Evolutionary conservation across 2,797 vertebrate species (phyloP).

Genomic region (Alosa sapidissima): DNA sequence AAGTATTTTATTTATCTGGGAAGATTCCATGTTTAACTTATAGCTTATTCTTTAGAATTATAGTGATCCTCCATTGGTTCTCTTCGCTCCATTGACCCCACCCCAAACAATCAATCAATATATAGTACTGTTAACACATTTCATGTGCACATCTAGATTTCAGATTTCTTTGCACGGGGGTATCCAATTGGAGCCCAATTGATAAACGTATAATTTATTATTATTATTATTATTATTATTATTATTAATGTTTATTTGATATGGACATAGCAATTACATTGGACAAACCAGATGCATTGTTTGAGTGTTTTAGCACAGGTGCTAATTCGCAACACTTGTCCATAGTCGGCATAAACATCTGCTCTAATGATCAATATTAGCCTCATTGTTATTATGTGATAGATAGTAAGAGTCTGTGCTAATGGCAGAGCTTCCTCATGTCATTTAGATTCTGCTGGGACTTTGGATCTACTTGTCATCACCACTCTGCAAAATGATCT

Average conservation of each 20-base stretch:
- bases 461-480: too few relatives aligned
- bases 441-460: too few relatives aligned
- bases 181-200: not conserved
- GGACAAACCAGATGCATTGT: too few relatives aligned
- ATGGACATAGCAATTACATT: too few relatives aligned
- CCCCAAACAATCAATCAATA: not conserved
- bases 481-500: too few relatives aligned
- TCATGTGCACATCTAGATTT: not conserved
- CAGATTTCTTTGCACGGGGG: not conserved
- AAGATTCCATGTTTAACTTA: not conserved
- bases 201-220: not conserved
- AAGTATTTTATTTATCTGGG: not conserved
- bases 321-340: too few relatives aligned
- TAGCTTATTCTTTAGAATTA: not conserved
- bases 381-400: not conserved
- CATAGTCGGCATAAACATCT: not conserved
- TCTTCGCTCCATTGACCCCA: not conserved
- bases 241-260: too few relatives aligned
- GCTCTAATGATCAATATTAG: not conserved
- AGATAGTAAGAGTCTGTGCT: not conserved
- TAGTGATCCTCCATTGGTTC: not conserved
- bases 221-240: too few relatives aligned
- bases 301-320: too few relatives aligned
- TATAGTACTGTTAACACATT: not conserved
- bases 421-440: too few relatives aligned